Base-by-base conservation (phyloP, 1,140 invertebrate genomes). In the Listronotus oregonensis region DNA sequence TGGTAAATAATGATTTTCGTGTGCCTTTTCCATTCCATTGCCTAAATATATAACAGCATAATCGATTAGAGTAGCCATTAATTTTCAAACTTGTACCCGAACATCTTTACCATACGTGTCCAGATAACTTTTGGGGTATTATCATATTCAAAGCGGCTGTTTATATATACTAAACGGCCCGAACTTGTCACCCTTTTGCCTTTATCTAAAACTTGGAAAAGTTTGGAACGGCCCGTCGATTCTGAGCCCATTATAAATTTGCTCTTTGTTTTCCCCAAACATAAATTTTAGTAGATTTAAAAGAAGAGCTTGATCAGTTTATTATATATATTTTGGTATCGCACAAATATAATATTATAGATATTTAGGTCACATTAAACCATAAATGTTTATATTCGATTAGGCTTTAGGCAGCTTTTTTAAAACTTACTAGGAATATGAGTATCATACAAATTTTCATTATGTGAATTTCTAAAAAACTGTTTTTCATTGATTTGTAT, bases 201-300 rank as follows among this genome's bases (percentile, higher is more conserved):
- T 51, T 52, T 50, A 61, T 52, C 47, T 47, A 49, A 49, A 60
- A 47, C 46, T 60, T 50, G 14, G 14, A 44, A 50, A 60, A 60
- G 46, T 47, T 60, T 47, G 32, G 15, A 60, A 50, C 15, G 18
- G 32, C 39, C 17, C 17, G 34, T 32, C 46, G 37, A 40, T 32
- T 51, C 49, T 34, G 21, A 51, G 58, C 58, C 21, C 40, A 61
- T 44, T 47, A 14, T 61, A 61, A 61, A 61, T 61, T 61, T 61
- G 34, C 32, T 61, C 39, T 51, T 61, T 61, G 37, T 50, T 52
- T 43, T 43, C 32, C 46, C 39, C 37, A 34, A 15, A 37, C 58
- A 21, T 52, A 51, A 40, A 61, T 51, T 51, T 17, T 40, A 46
- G 50, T 60, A 50, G 44, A 14, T 4, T 21, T 39, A 27, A 8